Evolutionary conservation across 2,888 invertebrate genomes (phyloP), one percentile per base, ranked within the genome.

Genomic region (Blastobasis adustella): DNA sequence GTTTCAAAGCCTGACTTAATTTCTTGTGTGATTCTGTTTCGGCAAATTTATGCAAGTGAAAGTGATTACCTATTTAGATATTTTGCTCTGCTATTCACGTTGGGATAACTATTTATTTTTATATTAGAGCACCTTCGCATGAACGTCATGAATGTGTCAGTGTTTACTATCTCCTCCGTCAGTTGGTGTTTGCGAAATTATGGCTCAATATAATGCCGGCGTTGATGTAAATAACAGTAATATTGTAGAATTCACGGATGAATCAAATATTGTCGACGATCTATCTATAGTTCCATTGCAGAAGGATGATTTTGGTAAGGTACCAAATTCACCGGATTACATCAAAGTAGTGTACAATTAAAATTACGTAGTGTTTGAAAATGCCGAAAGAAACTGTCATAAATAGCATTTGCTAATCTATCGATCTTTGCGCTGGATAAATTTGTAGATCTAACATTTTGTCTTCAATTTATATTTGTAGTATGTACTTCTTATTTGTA

Each of bases 261-360:
- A 85, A 53, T 70, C 67, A 49, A 69, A 77, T 64, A 70, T 75
- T 57, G 71, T 74, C 39, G 87, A 87, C 55, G 95, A 96, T 87
- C 91, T 95, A 55, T 94, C 95, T 58, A 94, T 96, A 69, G 93
- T 96, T 82, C 96, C 96, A 51, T 93, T 96, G 71, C 93, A 93
- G 79, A 95, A 94, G 82, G 95, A 96, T 80, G 96, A 95, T 82
- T 96, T 96, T 89, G 96, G 96, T 96, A 89, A 91, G 92, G 81
- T 38, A 23, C 10, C 36, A 0, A 23, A 23, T 23, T 23, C 23
- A 23, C 23, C 23, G 23, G 23, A 23, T 23, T 23, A 23, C 23
- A 23, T 23, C 23, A 3, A 23, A 23, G 23, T 23, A 23, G 23
- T 23, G 23, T 2, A 23, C 23, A 23, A 23, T 2, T 23, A 23